Evolutionary conservation across 2,797 vertebrate genomes (phyloP).

Genomic region (Forpus xanthops): DNA sequence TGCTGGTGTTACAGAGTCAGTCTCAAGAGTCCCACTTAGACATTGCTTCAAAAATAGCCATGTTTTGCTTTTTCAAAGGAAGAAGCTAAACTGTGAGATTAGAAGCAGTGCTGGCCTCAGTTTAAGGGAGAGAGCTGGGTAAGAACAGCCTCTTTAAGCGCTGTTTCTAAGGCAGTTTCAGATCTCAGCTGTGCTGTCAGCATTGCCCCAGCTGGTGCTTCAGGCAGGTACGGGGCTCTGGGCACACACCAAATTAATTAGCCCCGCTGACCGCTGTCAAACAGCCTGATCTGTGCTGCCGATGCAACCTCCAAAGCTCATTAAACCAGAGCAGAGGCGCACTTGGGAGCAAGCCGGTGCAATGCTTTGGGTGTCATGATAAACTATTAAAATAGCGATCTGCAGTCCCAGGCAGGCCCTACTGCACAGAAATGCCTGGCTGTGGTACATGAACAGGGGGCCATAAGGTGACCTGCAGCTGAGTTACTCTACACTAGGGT

Average conservation of each 20-base stretch:
- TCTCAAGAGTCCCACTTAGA: background rate
- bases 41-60: background rate
- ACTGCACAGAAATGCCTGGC: accelerated
- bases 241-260: slow-evolving; percentile 15
- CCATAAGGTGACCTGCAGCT: background rate
- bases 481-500: background rate
- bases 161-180: background rate
- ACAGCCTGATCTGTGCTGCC: background rate
- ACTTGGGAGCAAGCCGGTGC: background rate
- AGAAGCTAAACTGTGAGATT: background rate
- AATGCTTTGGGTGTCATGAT: background rate
- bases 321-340: slow-evolving; percentile 6
- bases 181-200: background rate
- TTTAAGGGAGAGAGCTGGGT: background rate
- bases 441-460: background rate
- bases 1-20: accelerated
- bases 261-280: background rate
- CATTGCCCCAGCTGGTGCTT: background rate
- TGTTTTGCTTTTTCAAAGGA: background rate
- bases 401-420: background rate
- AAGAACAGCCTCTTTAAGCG: background rate
- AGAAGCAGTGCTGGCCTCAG: background rate
- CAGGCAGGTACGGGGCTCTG: background rate
- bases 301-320: slow-evolving; percentile 22
- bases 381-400: background rate